phyloP scores from a whole-genome alignment of 2,113 vertebrate genomes.

The Carassius auratus region DNA sequence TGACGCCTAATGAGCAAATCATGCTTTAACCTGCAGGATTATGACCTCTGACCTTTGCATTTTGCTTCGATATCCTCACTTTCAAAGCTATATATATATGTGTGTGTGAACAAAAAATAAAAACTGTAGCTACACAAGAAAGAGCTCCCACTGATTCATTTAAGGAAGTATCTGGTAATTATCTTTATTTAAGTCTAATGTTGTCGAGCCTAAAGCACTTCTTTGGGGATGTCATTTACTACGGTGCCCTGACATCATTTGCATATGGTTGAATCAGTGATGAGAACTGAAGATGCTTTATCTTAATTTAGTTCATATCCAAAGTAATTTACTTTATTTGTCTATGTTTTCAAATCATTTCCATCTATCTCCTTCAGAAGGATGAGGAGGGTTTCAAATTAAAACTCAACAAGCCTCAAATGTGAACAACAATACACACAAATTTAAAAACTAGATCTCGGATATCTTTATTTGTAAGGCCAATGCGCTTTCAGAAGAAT shows the following conservation, averaged over 20 bases:
- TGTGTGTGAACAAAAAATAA: background rate
- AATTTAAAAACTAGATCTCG: background rate
- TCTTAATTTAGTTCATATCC: slow-evolving; percentile 15
- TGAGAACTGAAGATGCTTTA: slow-evolving; percentile 19
- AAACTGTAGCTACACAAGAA: background rate
- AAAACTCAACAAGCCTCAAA: background rate
- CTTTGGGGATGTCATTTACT: slow-evolving; percentile 35
- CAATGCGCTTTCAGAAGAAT: background rate
- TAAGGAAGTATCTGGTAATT: slow-evolving; percentile 13
- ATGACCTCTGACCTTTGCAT: background rate
- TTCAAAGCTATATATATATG: background rate
- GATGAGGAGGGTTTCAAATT: background rate
- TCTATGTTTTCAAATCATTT: background rate
- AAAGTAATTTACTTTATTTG: background rate
- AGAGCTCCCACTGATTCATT: slow-evolving; percentile 1
- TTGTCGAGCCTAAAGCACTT: slow-evolving; percentile 28
- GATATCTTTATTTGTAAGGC: background rate
- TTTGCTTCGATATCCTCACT: background rate
- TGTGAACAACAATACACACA: background rate
- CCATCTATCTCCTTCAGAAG: background rate
- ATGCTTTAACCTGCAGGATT: background rate
- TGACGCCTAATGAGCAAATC: background rate
- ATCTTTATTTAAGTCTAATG: slow-evolving; percentile 35
- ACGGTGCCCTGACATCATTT: slow-evolving; percentile 11
- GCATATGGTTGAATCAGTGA: slow-evolving; percentile 16